Evolutionary conservation across 2,888 invertebrate species (phyloP), one percentile per base, ranked within the genome.

Genomic region (Torymus tubicola): DNA sequence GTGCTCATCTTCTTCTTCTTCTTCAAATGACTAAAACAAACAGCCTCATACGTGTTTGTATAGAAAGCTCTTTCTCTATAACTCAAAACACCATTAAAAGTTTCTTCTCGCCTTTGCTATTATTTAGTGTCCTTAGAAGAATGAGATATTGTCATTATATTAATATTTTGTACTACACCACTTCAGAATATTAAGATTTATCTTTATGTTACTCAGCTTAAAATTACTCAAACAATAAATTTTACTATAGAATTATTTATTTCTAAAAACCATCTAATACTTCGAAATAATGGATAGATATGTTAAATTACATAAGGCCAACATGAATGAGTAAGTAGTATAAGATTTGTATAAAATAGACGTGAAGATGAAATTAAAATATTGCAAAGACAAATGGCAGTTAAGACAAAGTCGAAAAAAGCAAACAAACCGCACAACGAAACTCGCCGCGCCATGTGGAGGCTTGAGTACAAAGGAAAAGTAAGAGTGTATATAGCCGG

Each of bases 81-180:
- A 75, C 70, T 75, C 74, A 75, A 80, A 75, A 70, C 60, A 63
- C 74, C 74, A 80, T 80, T 75, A 75, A 75, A 74, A 79, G 74
- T 79, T 79, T 79, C 50, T 57, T 52, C 69, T 67, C 63, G 67
- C 68, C 52, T 73, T 80, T 64, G 58, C 58, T 21, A 52, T 42
- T 74, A 80, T 80, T 70, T 80, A 68, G 57, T 64, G 57, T 21
- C 58, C 18, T 52, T 11, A 31, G 11, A 78, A 31, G 42, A 42
- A 65, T 53, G 5, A 65, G 65, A 58, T 57, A 52, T 52, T 52
- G n/a, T 50, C 64, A 16, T n/a, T 63, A 70, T 70, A 57, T 52
- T 74, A 24, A 42, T 42, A 42, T 42, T 42, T 42, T 42, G 42
- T 42, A 42, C 8, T 42, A 42, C 42, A 42, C 42, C 42, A 42